These are phyloP conservation scores for Tuta absoluta DNA, from an alignment of 2,888 invertebrate genomes.

Conservation along the genomic window DNA sequence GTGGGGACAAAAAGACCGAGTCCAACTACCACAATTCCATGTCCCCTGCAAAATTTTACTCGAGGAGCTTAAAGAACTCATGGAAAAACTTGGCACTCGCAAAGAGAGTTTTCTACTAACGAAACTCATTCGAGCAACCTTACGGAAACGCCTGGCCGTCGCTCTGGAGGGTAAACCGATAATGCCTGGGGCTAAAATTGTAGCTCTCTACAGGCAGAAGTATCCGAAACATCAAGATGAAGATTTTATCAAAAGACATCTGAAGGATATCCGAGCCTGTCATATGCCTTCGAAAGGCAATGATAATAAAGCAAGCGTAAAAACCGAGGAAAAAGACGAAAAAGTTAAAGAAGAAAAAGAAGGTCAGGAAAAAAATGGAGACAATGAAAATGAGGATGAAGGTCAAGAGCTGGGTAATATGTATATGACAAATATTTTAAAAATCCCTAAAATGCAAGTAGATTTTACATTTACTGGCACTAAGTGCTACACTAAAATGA, in stretches of 20 bases:
- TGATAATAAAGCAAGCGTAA: conserved; percentile 21
- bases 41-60: conserved; percentile 34
- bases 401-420: conserved; percentile 19
- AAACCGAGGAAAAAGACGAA: conserved; percentile 4
- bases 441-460: not conserved
- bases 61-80: conserved; percentile 31
- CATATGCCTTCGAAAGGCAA: conserved; percentile 27
- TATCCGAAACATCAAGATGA: conserved; percentile 39
- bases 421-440: not conserved
- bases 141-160: conserved; percentile 40
- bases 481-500: not conserved
- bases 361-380: conserved; percentile 6
- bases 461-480: not conserved
- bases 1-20: conserved; percentile 1
- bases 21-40: conserved; percentile 32
- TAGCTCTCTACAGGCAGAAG: conserved; percentile 37
- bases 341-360: conserved; percentile 9
- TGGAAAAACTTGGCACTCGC: conserved; percentile 12
- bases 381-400: conserved; percentile 14
- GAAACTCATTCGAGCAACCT: conserved; percentile 31
- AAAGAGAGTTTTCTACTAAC: conserved; percentile 24
- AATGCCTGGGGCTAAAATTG: conserved; percentile 31
- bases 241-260: conserved; percentile 35
- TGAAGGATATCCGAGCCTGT: conserved; percentile 35
- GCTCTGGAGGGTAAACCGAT: conserved; percentile 34